A percentile compares a stretch with the other conserved stretches of the same genome.
These are phyloP conservation scores for Brachionus calyciflorus DNA, from an alignment of 1,140 invertebrate genomes.

Conservation along the genomic window DNA sequence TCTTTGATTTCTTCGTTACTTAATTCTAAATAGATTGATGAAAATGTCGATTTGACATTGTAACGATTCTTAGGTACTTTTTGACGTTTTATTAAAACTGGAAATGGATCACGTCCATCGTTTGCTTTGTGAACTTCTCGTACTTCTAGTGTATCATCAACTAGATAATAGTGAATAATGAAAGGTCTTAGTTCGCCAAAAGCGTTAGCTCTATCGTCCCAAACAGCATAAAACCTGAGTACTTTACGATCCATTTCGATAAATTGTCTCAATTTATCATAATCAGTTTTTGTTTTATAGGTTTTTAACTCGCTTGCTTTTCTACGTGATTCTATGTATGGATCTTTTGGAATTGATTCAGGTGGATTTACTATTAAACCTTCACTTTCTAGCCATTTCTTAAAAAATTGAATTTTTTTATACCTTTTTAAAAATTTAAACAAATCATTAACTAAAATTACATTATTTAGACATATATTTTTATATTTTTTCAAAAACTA, in stretches of 20 bases:
- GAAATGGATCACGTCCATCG: slow-evolving; percentile 72
- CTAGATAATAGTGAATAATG: slow-evolving; percentile 70
- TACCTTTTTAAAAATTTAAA: too few relatives aligned
- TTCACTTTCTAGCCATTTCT: slow-evolving; percentile 77
- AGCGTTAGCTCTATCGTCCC: slow-evolving; percentile 72
- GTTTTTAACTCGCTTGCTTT: slow-evolving; percentile 54
- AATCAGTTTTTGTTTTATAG: slow-evolving; percentile 56
- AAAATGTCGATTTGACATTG: slow-evolving; percentile 65
- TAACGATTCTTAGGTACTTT: slow-evolving; percentile 77
- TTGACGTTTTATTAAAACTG: slow-evolving; percentile 70
- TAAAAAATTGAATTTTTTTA: too few relatives aligned
- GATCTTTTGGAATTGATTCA: slow-evolving; percentile 70
- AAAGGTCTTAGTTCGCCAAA: slow-evolving; percentile 66
- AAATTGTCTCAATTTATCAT: slow-evolving; percentile 60
- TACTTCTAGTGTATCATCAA: slow-evolving; percentile 75
- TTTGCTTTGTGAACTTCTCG: slow-evolving; percentile 70
- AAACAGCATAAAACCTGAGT: slow-evolving; percentile 71
- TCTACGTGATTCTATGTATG: slow-evolving; percentile 65
- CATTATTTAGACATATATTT: too few relatives aligned
- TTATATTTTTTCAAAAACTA: not conserved
- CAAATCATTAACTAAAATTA: too few relatives aligned
- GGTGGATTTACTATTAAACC: slow-evolving; percentile 73
- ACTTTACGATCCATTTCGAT: slow-evolving; percentile 61
- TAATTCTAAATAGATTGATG: slow-evolving; percentile 64
- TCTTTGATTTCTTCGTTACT: slow-evolving; percentile 69